phyloP scores from a whole-genome alignment of 1,140 invertebrate genomes.

The Heliconius hewitsoni region DNA sequence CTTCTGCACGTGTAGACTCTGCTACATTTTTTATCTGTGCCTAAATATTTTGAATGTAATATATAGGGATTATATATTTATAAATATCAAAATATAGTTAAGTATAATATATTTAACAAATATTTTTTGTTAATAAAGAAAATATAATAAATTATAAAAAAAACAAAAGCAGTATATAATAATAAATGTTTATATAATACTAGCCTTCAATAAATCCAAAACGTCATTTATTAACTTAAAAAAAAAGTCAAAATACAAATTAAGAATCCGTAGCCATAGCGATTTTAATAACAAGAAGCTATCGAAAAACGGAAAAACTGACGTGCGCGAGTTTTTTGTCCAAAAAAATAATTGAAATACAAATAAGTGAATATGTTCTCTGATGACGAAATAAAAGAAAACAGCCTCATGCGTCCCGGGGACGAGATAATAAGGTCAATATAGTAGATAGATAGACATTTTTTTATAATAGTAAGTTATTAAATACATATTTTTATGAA shows the following conservation, averaged over 20 bases:
- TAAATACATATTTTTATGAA: conserved; percentile 26
- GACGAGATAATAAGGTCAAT: conserved; percentile 75
- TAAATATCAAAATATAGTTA: too few species aligned
- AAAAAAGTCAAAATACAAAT: conserved; percentile 55
- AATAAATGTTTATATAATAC: not conserved
- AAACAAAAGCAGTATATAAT: too few species aligned
- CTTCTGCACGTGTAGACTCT: too few species aligned
- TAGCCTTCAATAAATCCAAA: not conserved
- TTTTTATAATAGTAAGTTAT: not conserved
- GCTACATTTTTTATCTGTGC: not conserved
- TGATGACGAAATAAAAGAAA: conserved; percentile 77
- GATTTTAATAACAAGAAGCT: conserved; percentile 63
- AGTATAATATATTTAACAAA: too few species aligned
- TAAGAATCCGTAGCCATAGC: conserved; percentile 57
- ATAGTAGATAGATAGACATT: not conserved
- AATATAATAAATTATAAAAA: not conserved
- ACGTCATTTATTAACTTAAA: not conserved
- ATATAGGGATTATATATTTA: too few species aligned
- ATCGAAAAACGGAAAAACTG: conserved; percentile 61
- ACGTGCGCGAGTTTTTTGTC: conserved; percentile 67
- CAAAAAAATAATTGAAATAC: conserved; percentile 73
- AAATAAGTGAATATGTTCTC: conserved; percentile 76
- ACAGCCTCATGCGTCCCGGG: conserved; percentile 64
- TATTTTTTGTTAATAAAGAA: too few species aligned
- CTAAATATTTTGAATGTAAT: too few species aligned